Conservation (phyloP, 64 coral and sea anemone genomes). For the Pocillopora verrucosa region DNA sequence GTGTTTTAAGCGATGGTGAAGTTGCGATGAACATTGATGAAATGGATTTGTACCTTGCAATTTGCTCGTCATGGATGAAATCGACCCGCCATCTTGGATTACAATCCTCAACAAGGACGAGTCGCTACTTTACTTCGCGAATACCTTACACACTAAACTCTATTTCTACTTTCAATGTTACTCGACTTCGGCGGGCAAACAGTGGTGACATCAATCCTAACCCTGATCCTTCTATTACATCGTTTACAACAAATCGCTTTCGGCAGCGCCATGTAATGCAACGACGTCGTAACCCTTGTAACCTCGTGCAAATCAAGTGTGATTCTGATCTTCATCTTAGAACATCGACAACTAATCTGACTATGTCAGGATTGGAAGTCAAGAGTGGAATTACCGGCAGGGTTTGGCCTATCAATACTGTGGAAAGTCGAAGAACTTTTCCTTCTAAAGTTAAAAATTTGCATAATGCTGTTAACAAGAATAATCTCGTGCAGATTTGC, state of each 20-base stretch:
- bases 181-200: not conserved
- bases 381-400: too few species aligned
- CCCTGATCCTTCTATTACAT: not conserved
- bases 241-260: not conserved
- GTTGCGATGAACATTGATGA: too few species aligned
- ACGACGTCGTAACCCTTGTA: not conserved
- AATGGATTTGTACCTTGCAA: too few species aligned
- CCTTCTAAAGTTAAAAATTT: too few species aligned
- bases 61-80: not conserved
- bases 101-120: not conserved
- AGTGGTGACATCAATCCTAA: constrained; percentile 6
- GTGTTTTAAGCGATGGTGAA: too few species aligned
- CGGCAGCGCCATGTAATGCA: not conserved
- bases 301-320: not conserved
- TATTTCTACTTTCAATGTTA: not conserved
- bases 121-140: not conserved
- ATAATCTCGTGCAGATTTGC: too few species aligned
- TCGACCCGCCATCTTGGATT: constrained; percentile 1
- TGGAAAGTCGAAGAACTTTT: too few species aligned
- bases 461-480: too few species aligned
- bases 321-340: not conserved
- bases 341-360: too few species aligned
- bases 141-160: not conserved
- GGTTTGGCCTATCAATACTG: too few species aligned
- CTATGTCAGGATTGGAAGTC: too few species aligned